Evolutionary conservation across 2,113 vertebrate species (phyloP), one percentile per base, ranked within the genome.

Genomic region (Macrotus californicus): DNA sequence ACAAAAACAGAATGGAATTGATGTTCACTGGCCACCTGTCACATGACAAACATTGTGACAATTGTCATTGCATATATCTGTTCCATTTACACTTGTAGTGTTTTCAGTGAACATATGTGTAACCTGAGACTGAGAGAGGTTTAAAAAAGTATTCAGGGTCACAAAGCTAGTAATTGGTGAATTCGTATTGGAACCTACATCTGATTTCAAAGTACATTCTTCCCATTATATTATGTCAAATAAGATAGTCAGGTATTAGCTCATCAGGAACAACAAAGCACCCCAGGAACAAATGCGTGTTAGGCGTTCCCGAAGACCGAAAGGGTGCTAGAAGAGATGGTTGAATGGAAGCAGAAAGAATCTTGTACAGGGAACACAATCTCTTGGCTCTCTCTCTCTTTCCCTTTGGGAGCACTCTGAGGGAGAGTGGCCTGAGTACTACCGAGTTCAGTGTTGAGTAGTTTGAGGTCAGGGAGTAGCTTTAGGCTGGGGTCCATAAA

Each of bases 191-290:
- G 73, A 93, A 59, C 4, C 67, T 24, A 81, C 36, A 83, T 85
- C 54, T 69, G 83, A 75, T 93, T 93, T 93, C 50, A 89, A 93
- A 97, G 79, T 41, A 87, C 73, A 61, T 75, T 94, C 36, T 75
- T 77, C 43, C 87, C 87, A 34, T 77, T 82, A n/a, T 48, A 46
- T 56, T 52, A 67, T 66, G 12, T 39, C 66, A 91, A 39, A 43
- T 81, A 90, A 67, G n/a, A 76, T 15, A 69, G 87, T 39, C 64
- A 59, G 59, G 29, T 64, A 75, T 22, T 46, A 56, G 52, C 69
- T 69, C 18, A 66, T 84, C 13, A 67, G 77, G 46, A 89, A 54
- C 54, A 48, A n/a, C 41, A 48, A 87, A 67, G 80, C 31, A 41
- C 22, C 13, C 19, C 29, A 56, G 41, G 52, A 41, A 43, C 34